Percentiles rank a stretch among this genome's conserved stretches.
phyloP scores from a whole-genome alignment of 1,140 invertebrate species.

The Zaprionus nigranus region DNA sequence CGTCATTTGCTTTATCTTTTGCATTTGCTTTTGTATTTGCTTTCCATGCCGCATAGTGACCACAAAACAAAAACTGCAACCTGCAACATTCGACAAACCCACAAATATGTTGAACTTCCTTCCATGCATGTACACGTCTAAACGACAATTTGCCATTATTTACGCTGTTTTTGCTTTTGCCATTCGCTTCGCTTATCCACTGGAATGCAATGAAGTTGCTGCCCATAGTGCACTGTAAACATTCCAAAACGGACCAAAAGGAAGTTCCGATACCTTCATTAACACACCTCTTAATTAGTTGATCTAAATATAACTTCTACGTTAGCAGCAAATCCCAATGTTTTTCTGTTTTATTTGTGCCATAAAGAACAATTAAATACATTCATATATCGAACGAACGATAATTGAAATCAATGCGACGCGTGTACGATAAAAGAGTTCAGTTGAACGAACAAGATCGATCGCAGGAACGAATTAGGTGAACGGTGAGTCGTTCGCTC shows the following conservation, averaged over 20 bases:
- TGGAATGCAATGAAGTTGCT: conserved; percentile 9
- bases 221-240: neutral
- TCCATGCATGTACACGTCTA: conserved; percentile 44
- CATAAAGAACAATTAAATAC: neutral
- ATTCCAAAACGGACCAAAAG: neutral
- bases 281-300: neutral
- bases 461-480: neutral
- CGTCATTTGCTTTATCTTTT: conserved; percentile 3
- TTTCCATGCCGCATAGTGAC: conserved; percentile 30
- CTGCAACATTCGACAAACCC: conserved; percentile 31
- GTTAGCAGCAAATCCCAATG: neutral
- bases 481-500: neutral
- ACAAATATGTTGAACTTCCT: conserved; percentile 55
- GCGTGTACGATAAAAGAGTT: neutral
- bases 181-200: conserved; percentile 34
- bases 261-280: neutral
- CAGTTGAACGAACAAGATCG: neutral
- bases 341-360: too few species aligned
- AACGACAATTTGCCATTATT: conserved; percentile 72
- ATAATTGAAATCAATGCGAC: neutral
- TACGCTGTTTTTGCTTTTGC: conserved; percentile 29
- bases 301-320: neutral
- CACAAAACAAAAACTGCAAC: conserved; percentile 23
- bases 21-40: conserved; percentile 7
- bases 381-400: neutral